Evolutionary conservation across 2,797 vertebrate species (phyloP).

Genomic region (Hydrocynus forskahlii): DNA sequence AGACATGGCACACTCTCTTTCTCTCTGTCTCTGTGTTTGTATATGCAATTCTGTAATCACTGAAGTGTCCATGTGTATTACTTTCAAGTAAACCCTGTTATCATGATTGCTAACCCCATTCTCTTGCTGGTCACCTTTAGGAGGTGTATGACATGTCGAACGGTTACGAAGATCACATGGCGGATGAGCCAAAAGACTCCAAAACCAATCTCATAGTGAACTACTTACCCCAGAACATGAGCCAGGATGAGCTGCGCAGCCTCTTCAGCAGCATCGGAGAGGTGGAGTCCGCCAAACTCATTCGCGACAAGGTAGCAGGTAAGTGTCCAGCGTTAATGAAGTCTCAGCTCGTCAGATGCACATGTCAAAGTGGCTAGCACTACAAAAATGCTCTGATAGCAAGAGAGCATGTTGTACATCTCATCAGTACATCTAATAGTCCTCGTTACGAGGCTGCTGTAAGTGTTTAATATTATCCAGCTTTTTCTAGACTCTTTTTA

Average conservation of each 20-base stretch:
- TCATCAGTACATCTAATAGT: background rate
- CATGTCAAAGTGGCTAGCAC: too few relatives aligned
- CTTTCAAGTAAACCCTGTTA: too few relatives aligned
- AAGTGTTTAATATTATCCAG: too few relatives aligned
- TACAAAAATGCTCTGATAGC: background rate
- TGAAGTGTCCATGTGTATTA: too few relatives aligned
- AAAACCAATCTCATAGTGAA: conserved; percentile 98
- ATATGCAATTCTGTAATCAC: background rate
- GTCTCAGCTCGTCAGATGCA: too few relatives aligned
- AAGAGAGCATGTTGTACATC: background rate
- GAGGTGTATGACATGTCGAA: conserved; percentile 94
- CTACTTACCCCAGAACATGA: conserved; percentile 99
- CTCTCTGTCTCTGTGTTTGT: too few relatives aligned
- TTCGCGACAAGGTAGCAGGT: conserved; percentile 99
- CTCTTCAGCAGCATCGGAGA: conserved; percentile 98
- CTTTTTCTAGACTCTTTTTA: too few relatives aligned
- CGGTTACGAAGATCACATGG: conserved; percentile 99
- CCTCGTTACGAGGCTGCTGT: too few relatives aligned
- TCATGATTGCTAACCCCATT: background rate
- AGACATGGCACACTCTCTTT: too few relatives aligned
- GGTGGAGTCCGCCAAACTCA: conserved; percentile 96
- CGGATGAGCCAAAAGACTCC: conserved; percentile 92
- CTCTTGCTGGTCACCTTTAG: conserved; percentile 58
- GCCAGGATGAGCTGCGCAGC: conserved; percentile 94
- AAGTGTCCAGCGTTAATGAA: conserved; percentile 49